Evolutionary conservation across 2,888 invertebrate genomes (phyloP), one percentile per base, ranked within the genome.

Genomic region (Ochropacha duplaris): DNA sequence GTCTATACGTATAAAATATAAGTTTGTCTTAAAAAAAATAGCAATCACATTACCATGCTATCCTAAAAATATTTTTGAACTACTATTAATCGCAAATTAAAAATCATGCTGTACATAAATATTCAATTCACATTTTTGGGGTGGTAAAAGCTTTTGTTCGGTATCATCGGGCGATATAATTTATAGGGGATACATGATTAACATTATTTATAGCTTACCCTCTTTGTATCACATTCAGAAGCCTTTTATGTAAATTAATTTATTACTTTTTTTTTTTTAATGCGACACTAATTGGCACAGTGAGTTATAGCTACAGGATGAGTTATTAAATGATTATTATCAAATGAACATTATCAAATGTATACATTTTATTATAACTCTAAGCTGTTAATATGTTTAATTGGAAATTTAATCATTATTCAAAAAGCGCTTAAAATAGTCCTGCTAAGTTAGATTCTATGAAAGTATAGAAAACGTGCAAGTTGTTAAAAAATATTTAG

Each of bases 211-310:
- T 60, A 55, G 57, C 58, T 51, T 59, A 59, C 58, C 55, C 24
- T 54, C n/a, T 39, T 39, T 19, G 14, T 36, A 39, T 54, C 24
- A 39, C 6, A 26, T 62, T 57, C 65, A 72, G 66, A 60, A 49
- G 56, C 22, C 55, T 60, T 62, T 60, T 57, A 50, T 61, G 22
- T 16, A 56, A 54, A 65, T 71, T 65, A 59, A 65, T 62, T 67
- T 67, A 67, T 62, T 22, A 61, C 16, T 52, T 49, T 65, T 5
- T 12, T 14, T 34, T 56, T 57, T 59, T 57, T 61, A 64, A 59
- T 55, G 16, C 61, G 69, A 68, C 69, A 55, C 58, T 74, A 74
- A 72, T 71, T 73, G 74, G 74, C 65, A 64, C 12, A 61, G 59
- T 72, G 65, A 74, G 57, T 71, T 71, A 72, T 71, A 50, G 56